Conservation (phyloP, 2,797 vertebrate species). For the Danionella dracula region DNA sequence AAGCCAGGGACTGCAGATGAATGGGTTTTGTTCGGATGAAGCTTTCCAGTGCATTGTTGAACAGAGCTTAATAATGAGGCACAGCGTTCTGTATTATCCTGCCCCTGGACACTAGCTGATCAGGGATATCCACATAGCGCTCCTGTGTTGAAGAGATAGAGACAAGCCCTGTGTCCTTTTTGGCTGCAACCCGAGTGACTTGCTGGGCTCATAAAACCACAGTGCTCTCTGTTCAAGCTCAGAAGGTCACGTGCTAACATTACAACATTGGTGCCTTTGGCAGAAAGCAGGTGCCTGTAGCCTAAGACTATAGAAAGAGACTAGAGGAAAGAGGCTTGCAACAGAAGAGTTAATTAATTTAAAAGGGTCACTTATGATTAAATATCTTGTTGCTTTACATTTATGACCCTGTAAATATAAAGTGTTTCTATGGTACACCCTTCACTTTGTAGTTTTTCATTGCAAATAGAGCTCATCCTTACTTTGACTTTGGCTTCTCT, state of each 20-base stretch:
- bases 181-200: slow-evolving; percentile 35
- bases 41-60: slow-evolving; percentile 5
- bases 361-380: slow-evolving; percentile 20
- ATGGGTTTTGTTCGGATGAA: slow-evolving; percentile 19
- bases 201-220: slow-evolving; percentile 48
- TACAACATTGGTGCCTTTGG: slow-evolving; percentile 43
- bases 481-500: neutral
- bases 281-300: slow-evolving; percentile 20
- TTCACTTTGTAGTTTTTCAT: neutral
- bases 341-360: slow-evolving; percentile 42
- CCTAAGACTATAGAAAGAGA: slow-evolving; percentile 22
- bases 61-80: slow-evolving; percentile 15
- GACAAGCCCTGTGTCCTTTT: slow-evolving; percentile 29
- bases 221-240: slow-evolving; percentile 50
- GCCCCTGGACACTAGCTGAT: slow-evolving; percentile 17
- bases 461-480: neutral
- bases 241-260: slow-evolving; percentile 49
- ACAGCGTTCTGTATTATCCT: slow-evolving; percentile 22
- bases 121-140: slow-evolving; percentile 13
- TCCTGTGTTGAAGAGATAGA: slow-evolving; percentile 27
- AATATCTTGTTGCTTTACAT: slow-evolving; percentile 37
- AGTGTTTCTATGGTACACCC: slow-evolving; percentile 20
- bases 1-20: slow-evolving; percentile 17
- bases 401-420: slow-evolving; percentile 27
- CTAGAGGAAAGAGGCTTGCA: slow-evolving; percentile 28